Evolutionary conservation across 2,113 vertebrate genomes (phyloP).

Genomic region (Apeltes quadracus): DNA sequence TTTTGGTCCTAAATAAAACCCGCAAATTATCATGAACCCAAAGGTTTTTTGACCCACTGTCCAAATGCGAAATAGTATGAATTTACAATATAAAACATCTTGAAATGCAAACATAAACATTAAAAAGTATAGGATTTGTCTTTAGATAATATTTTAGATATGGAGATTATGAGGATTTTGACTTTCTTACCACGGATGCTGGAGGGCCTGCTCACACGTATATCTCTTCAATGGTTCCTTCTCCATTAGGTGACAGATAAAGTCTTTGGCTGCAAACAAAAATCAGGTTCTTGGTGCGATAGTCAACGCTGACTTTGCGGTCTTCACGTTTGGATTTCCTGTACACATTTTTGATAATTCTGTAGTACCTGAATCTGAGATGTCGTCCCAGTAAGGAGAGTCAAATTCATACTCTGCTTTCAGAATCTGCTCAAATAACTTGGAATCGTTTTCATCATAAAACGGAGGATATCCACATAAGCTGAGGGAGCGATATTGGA

Average conservation of each 20-base stretch:
- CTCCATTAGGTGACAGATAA: conserved; percentile 97
- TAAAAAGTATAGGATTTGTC: not conserved
- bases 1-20: not conserved
- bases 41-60: not conserved
- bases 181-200: conserved; percentile 92
- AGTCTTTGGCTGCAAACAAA: conserved; percentile 90
- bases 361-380: conserved; percentile 92
- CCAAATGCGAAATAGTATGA: not conserved
- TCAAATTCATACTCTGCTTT: conserved; percentile 98
- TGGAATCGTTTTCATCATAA: conserved; percentile 96
- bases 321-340: not conserved
- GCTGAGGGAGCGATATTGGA: conserved; percentile 70
- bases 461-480: conserved; percentile 97
- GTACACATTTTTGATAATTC: not conserved
- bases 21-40: not conserved
- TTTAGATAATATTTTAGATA: not conserved
- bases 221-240: conserved; percentile 91
- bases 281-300: not conserved
- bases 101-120: not conserved
- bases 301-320: not conserved
- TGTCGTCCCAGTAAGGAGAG: conserved; percentile 98
- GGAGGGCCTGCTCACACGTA: conserved; percentile 95
- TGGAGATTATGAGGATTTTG: not conserved
- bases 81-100: not conserved
- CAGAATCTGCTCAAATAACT: conserved; percentile 97